Evolutionary conservation across 2,797 vertebrate genomes (phyloP).

Genomic region (Spheniscus humboldti): DNA sequence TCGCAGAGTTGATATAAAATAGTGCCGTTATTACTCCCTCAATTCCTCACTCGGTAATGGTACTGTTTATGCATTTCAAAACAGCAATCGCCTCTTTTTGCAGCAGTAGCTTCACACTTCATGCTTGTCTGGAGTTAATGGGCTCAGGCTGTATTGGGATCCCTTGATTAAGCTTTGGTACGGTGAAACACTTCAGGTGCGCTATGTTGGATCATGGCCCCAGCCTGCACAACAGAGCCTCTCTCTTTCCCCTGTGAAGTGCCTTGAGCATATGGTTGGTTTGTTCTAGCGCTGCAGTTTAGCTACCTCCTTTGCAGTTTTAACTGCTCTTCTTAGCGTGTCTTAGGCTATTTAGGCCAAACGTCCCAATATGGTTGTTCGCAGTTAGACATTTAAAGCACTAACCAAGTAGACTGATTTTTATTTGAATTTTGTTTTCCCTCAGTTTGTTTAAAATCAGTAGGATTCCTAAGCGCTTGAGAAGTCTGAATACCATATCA

Average conservation of each 20-base stretch:
- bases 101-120: conserved; percentile 16
- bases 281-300: background rate
- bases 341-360: background rate
- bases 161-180: background rate
- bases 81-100: background rate
- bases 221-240: background rate
- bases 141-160: background rate
- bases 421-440: background rate
- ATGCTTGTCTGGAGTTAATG: background rate
- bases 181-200: background rate
- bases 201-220: background rate
- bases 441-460: background rate
- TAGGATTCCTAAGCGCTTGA: background rate
- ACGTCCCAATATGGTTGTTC: background rate
- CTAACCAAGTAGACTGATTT: background rate
- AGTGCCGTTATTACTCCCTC: background rate
- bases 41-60: background rate
- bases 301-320: background rate
- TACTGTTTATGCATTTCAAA: conserved; percentile 26
- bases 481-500: background rate
- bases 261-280: background rate
- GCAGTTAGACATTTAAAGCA: background rate
- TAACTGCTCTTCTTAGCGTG: background rate
- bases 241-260: background rate
- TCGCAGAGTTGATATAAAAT: background rate